Conservation (phyloP, 2,888 invertebrate species). For the Lobophora halterata region DNA sequence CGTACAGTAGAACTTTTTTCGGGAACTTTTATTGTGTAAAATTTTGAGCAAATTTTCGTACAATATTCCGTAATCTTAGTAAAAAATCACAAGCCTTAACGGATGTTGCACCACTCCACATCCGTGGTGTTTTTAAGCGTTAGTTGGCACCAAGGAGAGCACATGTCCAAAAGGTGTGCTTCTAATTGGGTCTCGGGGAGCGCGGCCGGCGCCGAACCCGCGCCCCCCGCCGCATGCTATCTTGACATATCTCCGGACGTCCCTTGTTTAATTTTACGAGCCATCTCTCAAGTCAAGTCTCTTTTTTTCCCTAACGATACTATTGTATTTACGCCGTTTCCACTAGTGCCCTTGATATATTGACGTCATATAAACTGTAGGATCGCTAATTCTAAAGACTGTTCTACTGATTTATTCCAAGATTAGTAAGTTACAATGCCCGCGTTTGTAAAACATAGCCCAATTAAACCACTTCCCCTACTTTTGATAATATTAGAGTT, state of each 20-base stretch:
- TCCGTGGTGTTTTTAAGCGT: slow-evolving; percentile 64
- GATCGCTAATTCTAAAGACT: slow-evolving; percentile 54
- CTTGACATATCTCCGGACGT: slow-evolving; percentile 79
- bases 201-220: slow-evolving; percentile 58
- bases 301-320: slow-evolving; percentile 63
- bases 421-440: slow-evolving; percentile 36
- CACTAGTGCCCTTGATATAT: slow-evolving; percentile 66
- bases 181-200: slow-evolving; percentile 76
- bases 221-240: slow-evolving; percentile 73
- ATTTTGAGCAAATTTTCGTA: not conserved
- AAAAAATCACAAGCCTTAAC: slow-evolving; percentile 67
- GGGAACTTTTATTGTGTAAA: not conserved
- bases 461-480: slow-evolving; percentile 14
- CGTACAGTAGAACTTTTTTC: not conserved
- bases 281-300: slow-evolving; percentile 63
- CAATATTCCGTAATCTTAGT: slow-evolving; percentile 20
- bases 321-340: slow-evolving; percentile 65
- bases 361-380: slow-evolving; percentile 54
- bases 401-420: slow-evolving; percentile 41
- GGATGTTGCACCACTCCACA: slow-evolving; percentile 54
- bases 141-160: slow-evolving; percentile 71
- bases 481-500: not conserved
- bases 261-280: slow-evolving; percentile 79
- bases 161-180: slow-evolving; percentile 79
- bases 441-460: slow-evolving; percentile 20